Evolutionary conservation across 2,888 invertebrate genomes (phyloP), one percentile per base, ranked within the genome.

Genomic region (Acanthosepion esculentum): DNA sequence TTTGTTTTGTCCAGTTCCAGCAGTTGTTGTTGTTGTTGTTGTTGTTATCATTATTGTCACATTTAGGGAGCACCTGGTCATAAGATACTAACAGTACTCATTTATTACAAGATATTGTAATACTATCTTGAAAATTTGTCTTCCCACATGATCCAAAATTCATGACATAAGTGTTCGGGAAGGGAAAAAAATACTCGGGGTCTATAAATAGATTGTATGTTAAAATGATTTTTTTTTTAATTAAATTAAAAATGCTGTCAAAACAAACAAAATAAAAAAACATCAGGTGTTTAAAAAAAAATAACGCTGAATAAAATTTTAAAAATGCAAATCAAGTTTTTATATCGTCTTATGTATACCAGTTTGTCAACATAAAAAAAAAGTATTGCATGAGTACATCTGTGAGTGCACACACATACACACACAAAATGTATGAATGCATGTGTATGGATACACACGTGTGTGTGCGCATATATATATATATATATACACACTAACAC

Each of bases 391-490:
- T 78, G 78, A 78, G 78, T 78, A 78, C 78, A 78, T 78, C 12
- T 78, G 78, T 78, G 78, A 78, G 78, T 78, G 78, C 78, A 78
- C 33, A 78, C 78, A 78, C 78, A 78, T 78, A 78, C 78, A 78
- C 78, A 78, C 78, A 78, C 78, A 78, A 78, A 78, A 78, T 78
- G 78, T 78, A 78, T 78, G 78, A 29, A 78, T 78, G 78, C 78
- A 78, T n/a, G 29, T 78, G 78, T 78, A 26, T 8, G 64, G 41
- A 64, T 26, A 64, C 29, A 64, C 26, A 64, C n/a, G 18, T 78
- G n/a, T 78, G 12, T n/a, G 8, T n/a, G 12, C 18, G 12, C 18
- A n/a, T 78, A n/a, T 12, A 18, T 78, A 78, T 33, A n/a, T 33
- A n/a, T 33, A n/a, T 33, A 33, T n/a, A 12, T 78, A 18, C 18